Percentiles rank a stretch among this genome's conserved stretches.
Conservation (phyloP, 2,888 invertebrate species). For the Priocnemis perturbator region DNA sequence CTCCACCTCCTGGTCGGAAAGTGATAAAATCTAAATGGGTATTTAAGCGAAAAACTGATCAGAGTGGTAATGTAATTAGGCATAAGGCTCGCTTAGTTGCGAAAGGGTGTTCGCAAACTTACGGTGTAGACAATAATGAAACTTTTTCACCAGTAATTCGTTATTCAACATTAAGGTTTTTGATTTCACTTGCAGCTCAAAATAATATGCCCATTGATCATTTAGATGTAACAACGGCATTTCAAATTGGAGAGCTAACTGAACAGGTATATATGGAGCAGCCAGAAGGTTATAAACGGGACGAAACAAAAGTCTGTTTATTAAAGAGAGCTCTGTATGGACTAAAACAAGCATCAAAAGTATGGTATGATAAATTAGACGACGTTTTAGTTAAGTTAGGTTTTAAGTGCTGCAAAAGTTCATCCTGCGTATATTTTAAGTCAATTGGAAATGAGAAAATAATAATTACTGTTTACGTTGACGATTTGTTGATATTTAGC, state of each 20-base stretch:
- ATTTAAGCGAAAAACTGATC: conserved; percentile 47
- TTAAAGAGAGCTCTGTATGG: conserved; percentile 11
- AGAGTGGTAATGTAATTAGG: conserved; percentile 37
- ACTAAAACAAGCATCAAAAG: background rate
- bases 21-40: conserved; percentile 51
- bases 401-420: background rate
- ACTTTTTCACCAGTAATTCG: conserved; percentile 13
- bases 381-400: background rate
- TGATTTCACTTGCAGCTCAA: background rate
- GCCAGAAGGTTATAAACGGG: background rate
- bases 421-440: background rate
- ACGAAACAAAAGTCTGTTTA: conserved; percentile 1
- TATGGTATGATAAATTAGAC: background rate
- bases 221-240: conserved; percentile 13
- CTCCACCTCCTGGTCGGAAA: conserved; percentile 38
- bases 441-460: background rate
- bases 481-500: background rate
- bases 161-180: conserved; percentile 1
- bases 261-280: conserved; percentile 13
- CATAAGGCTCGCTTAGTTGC: conserved; percentile 48
- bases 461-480: background rate
- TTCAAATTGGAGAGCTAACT: conserved; percentile 4
- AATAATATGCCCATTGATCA: conserved; percentile 5
- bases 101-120: conserved; percentile 45
- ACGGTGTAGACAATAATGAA: conserved; percentile 42